Base-by-base conservation (phyloP, 2,797 vertebrate genomes). In the Chiloscyllium punctatum region DNA sequence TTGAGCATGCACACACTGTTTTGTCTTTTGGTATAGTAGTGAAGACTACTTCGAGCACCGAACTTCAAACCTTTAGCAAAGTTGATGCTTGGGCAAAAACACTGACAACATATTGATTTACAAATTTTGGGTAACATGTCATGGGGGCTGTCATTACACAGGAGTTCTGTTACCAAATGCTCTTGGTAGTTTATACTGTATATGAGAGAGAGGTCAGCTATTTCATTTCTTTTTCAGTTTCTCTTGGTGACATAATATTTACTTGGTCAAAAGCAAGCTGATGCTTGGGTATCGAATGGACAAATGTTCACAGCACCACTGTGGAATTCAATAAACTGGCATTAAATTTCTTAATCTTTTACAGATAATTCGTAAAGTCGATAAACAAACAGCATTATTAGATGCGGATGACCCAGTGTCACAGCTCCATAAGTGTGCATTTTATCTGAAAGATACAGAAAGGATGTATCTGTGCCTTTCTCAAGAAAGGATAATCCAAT, bases 391-490 rank as follows among this genome's bases (percentile, higher is more conserved):
- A 0, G 99, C 99, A 13, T 98, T 99, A 97, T 97, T 99, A 97
- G 99, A 99, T 96, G 99, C 99, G 95, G 99, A 99, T 86, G 99
- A 99, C 97, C 99, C 99, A 0, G 99, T 99, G 96, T 99, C 99
- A 69, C 99, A 99, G 97, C 99, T 99, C 97, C 99, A 99, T 97
- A 99, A 99, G 97, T 99, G 99, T 98, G 99, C 99, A 96, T 99
- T 99, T 98, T 99, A 99, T 98, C 98, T 99, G 98, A 99, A 99
- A 98, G 99, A 99, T 97, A 99, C 99, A 5, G 99, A 99, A 97
- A 98, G 99, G 98, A 99, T 99, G 99, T 99, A 99, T 97, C 98
- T 99, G 98, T 99, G 99, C 98, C 99, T 99, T 98, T 99, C 99
- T 97, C 99, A 99, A 98, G 99, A 99, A 97, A 99, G 99, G 98